These are phyloP conservation scores for Vanessa cardui DNA, from an alignment of 2,888 invertebrate species.

Conservation along the genomic window DNA sequence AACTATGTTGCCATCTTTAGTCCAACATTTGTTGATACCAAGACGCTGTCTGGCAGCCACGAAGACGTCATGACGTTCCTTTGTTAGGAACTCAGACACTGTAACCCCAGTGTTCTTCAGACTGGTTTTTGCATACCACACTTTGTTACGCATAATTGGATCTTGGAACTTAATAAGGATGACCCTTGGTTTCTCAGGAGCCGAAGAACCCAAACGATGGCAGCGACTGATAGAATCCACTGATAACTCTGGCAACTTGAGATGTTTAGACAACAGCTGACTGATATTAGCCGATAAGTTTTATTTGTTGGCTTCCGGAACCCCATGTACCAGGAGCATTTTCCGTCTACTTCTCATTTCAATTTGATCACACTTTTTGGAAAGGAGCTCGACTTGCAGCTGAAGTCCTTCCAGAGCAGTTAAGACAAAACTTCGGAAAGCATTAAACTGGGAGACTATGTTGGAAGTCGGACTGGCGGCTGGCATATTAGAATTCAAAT, in stretches of 20 bases:
- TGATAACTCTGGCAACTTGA: not conserved
- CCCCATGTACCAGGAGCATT: not conserved
- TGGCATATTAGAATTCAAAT: not conserved
- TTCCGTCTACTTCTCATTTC: conserved; percentile 10
- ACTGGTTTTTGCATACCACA: not conserved
- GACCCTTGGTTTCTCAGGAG: not conserved
- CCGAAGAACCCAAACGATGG: not conserved
- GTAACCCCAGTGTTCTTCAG: conserved; percentile 11
- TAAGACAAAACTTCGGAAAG: conserved; percentile 1
- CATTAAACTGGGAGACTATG: conserved; percentile 1
- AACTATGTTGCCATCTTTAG: conserved; percentile 8
- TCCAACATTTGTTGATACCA: conserved; percentile 11
- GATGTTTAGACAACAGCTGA: not conserved
- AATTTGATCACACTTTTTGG: not conserved
- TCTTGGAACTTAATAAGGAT: conserved; percentile 10
- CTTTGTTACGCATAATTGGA: conserved; percentile 4
- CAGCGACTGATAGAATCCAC: conserved; percentile 1
- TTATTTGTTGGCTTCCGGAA: conserved; percentile 8
- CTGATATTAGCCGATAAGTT: not conserved
- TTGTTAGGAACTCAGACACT: conserved; percentile 9
- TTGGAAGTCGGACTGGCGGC: not conserved
- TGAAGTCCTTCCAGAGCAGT: conserved; percentile 3
- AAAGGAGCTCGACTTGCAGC: not conserved
- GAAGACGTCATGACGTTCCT: conserved; percentile 9
- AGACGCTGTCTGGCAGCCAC: conserved; percentile 12